Base-by-base conservation (phyloP, 2,113 vertebrate species). In the Cyanocitta stelleri region DNA sequence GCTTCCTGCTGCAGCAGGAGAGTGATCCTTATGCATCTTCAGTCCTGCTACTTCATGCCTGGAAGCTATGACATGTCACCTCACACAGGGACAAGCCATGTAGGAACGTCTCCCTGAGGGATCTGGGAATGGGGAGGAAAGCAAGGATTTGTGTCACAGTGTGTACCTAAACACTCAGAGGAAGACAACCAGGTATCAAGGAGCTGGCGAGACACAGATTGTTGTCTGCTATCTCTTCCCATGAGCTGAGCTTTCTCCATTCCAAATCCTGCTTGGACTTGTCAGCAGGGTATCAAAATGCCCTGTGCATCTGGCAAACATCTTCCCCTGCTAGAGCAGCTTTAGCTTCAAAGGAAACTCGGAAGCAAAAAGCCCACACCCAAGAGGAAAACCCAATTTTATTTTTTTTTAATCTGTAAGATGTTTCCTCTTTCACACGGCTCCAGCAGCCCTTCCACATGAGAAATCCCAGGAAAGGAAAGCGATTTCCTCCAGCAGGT, bases 401-500 rank as follows among this genome's bases (percentile, higher is more conserved):
- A 48, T 37, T 55, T 39, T 51, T 58, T 62, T 56, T 90, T 85
- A 62, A 78, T 96, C 87, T 93, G 51, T 67, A 71, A 82, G 52
- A 74, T 48, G 51, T 82, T 96, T 96, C 94, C 95, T 89, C 68
- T 82, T 90, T 95, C 55, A 83, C 85, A 89, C 54, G 41, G 68
- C 39, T 82, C 66, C 82, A 83, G 61, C 49, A 73, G 72, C 74
- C 81, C 61, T 68, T 90, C 82, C 85, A 75, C 77, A 79, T 58
- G 89, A 82, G 85, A 90, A 96, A 95, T 69, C 90, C 91, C 93
- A 87, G 94, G 71, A 73, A 96, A 95, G 83, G 69, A 92, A 71
- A 85, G 35, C 1, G 3, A 68, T 85, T 97, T 97, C 94, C 87
- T 95, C 58, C 85, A 77, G 75, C n/a, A 72, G 64, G 75, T 8